Evolutionary conservation across 2,797 vertebrate species (phyloP).

Genomic region (Ceryle rudis): DNA sequence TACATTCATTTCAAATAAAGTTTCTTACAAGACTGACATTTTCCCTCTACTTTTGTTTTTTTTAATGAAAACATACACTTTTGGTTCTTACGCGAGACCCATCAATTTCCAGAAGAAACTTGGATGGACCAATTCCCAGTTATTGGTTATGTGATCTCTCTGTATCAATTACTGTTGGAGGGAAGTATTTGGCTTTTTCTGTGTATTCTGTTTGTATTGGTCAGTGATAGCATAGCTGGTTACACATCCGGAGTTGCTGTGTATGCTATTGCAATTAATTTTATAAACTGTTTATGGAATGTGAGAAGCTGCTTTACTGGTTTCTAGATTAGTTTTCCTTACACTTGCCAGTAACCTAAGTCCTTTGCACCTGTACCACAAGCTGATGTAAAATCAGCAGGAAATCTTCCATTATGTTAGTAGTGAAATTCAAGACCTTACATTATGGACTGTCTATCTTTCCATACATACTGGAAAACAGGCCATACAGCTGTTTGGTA

Average conservation of each 20-base stretch:
- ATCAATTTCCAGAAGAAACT: conserved; percentile 19
- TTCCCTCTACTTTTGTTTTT: not conserved
- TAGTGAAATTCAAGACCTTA: conserved; percentile 60
- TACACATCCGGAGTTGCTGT: conserved; percentile 4
- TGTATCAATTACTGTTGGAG: conserved; percentile 52
- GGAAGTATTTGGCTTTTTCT: conserved; percentile 29
- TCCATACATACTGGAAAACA: conserved; percentile 36
- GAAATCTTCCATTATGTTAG: conserved; percentile 66
- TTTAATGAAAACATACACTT: not conserved
- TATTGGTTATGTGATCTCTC: conserved; percentile 48
- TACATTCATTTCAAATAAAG: not conserved
- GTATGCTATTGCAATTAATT: conserved; percentile 74
- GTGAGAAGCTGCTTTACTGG: conserved; percentile 67
- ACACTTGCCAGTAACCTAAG: conserved; percentile 57
- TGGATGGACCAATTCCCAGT: conserved; percentile 22
- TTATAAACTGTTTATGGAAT: conserved; percentile 67
- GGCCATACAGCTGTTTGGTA: conserved; percentile 53
- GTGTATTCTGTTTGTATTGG: conserved; percentile 33
- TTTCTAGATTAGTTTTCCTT: conserved; percentile 70
- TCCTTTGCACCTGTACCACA: conserved; percentile 69
- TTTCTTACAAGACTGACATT: not conserved
- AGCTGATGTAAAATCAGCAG: conserved; percentile 67
- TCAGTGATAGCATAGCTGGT: conserved; percentile 9
- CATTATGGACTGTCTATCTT: conserved; percentile 22
- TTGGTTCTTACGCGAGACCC: not conserved